These are phyloP conservation scores for Yponomeuta plumbellus DNA, from an alignment of 2,888 invertebrate genomes.

Conservation along the genomic window DNA sequence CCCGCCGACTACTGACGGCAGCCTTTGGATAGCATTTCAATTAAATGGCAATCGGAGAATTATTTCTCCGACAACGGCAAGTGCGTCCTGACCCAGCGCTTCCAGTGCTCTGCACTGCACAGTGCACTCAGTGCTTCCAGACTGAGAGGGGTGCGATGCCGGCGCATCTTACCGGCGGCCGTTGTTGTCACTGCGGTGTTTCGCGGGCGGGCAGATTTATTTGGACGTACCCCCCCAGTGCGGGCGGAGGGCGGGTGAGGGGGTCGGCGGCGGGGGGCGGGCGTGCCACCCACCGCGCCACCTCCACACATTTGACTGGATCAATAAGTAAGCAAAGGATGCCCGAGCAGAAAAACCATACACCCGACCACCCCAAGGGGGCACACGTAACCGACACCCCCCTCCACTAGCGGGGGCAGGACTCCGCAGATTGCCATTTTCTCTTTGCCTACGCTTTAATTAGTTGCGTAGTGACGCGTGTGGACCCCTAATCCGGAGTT, in stretches of 20 bases:
- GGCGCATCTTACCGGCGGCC: conserved; percentile 64
- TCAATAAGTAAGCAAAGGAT: conserved; percentile 79
- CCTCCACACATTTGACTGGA: conserved; percentile 78
- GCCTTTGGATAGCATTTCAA: conserved; percentile 61
- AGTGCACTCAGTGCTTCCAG: neutral
- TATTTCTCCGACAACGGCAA: conserved; percentile 11
- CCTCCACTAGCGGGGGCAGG: conserved; percentile 74
- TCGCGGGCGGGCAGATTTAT: conserved; percentile 77
- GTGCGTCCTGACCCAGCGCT: neutral
- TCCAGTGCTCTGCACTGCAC: neutral
- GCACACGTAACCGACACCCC: conserved; percentile 76
- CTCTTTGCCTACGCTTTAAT: conserved; percentile 78
- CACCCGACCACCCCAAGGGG: conserved; percentile 75
- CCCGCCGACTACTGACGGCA: conserved; percentile 31
- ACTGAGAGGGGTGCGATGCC: neutral
- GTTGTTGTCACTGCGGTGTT: conserved; percentile 76
- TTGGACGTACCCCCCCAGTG: conserved; percentile 74
- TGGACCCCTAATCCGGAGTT: conserved; percentile 66
- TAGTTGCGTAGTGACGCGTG: conserved; percentile 76
- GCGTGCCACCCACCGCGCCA: conserved; percentile 71
- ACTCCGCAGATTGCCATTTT: conserved; percentile 76
- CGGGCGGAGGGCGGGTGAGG: conserved; percentile 63
- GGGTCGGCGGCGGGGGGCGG: conserved; percentile 50
- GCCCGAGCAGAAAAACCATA: conserved; percentile 78
- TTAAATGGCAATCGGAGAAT: conserved; percentile 48